Conservation (phyloP, 2,888 invertebrate genomes). For the Melangyna quadrimaculata region DNA sequence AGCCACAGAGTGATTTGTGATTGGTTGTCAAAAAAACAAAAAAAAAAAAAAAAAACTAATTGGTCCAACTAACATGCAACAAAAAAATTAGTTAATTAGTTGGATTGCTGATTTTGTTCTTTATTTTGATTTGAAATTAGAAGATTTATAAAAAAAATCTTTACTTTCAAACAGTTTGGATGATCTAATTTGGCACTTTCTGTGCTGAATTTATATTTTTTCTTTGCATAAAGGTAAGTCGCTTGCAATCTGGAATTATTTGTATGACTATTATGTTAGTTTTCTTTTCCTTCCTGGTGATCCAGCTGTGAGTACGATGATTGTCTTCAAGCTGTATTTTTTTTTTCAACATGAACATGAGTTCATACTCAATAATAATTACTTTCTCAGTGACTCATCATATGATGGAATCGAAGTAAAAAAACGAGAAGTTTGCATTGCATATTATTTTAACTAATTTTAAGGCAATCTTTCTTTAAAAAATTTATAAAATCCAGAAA, state of each 20-base stretch:
- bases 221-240: slow-evolving; percentile 2
- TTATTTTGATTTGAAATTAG: not conserved
- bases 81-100: slow-evolving; percentile 11
- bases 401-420: not conserved
- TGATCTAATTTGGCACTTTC: slow-evolving; percentile 18
- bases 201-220: slow-evolving; percentile 11
- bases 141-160: not conserved
- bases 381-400: slow-evolving; percentile 23
- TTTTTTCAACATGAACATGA: slow-evolving; percentile 8
- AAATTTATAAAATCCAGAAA: not conserved
- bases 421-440: not conserved
- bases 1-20: slow-evolving; percentile 21
- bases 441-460: not conserved
- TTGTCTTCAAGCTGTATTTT: not conserved
- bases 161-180: not conserved
- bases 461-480: not conserved
- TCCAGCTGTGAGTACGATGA: not conserved
- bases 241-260: not conserved
- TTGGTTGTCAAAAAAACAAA: slow-evolving; percentile 36
- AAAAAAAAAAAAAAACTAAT: slow-evolving; percentile 1
- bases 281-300: not conserved
- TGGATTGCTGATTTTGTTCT: not conserved
- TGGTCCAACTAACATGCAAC: slow-evolving; percentile 20
- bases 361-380: slow-evolving; percentile 27
- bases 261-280: not conserved